These are phyloP conservation scores for Paramormyrops kingsleyae DNA, from an alignment of 2,113 vertebrate species.

Conservation along the genomic window DNA sequence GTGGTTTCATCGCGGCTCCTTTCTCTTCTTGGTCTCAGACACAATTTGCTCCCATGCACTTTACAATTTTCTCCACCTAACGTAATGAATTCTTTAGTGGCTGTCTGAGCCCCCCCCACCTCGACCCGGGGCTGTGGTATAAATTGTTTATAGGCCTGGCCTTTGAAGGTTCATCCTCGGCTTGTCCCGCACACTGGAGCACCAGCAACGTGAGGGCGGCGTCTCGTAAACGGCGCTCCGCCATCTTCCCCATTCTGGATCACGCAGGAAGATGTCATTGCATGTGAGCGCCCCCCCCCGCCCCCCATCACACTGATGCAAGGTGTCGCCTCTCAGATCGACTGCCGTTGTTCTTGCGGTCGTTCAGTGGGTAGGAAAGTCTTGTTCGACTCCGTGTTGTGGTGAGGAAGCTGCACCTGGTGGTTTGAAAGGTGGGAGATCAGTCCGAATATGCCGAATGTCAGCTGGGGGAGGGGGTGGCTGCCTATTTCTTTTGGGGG, in stretches of 20 bases:
- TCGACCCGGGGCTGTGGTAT: conserved; percentile 27
- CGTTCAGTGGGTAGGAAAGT: not conserved
- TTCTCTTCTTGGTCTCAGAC: conserved; percentile 9
- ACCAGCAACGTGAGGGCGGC: conserved; percentile 13
- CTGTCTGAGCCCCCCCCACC: conserved; percentile 37
- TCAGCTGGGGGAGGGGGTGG: not conserved
- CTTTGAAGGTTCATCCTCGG: conserved; percentile 40
- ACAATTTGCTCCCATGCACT: conserved; percentile 12
- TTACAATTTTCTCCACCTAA: conserved; percentile 21
- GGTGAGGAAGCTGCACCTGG: too few relatives aligned
- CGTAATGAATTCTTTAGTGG: conserved; percentile 29
- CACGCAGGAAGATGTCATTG: not conserved
- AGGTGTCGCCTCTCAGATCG: not conserved
- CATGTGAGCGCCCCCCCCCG: not conserved
- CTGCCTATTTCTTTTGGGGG: not conserved
- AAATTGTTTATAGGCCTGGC: conserved; percentile 39
- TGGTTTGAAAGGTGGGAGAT: not conserved
- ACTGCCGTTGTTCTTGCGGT: not conserved
- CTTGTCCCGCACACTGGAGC: conserved; percentile 33
- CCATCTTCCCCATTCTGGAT: not conserved
- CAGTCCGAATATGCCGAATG: not conserved
- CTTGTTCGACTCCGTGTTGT: not conserved
- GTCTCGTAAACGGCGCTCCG: conserved; percentile 22
- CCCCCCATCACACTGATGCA: not conserved
- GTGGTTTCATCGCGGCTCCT: not conserved